A percentile compares a stretch with the other conserved stretches of the same genome.
Conservation (phyloP, 1,140 invertebrate genomes). For the Phocides pigmalion region DNA sequence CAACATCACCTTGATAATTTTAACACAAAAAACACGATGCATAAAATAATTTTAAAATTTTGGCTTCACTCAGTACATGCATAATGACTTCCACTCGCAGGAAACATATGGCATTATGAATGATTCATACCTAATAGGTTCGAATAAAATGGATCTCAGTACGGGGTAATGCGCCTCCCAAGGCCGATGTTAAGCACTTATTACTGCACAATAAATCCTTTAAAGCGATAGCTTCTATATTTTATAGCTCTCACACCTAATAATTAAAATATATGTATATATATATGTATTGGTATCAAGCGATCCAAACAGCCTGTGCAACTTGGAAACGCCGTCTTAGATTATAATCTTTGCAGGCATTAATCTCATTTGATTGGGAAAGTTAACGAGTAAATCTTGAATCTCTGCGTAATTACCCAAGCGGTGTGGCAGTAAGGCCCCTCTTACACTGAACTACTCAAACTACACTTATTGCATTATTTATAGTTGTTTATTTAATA, state of each 20-base stretch:
- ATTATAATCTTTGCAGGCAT: slow-evolving; percentile 53
- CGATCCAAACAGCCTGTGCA: slow-evolving; percentile 35
- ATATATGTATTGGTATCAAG: slow-evolving; percentile 35
- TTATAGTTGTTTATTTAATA: background rate
- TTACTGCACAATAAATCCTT: slow-evolving; percentile 55
- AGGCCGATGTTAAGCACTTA: slow-evolving; percentile 42
- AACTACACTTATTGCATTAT: background rate
- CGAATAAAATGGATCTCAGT: slow-evolving; percentile 34
- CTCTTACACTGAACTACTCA: background rate
- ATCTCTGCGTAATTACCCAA: slow-evolving; percentile 45
- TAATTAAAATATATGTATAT: slow-evolving; percentile 53
- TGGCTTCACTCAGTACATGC: background rate
- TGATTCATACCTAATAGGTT: slow-evolving; percentile 30
- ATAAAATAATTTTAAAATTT: slow-evolving; percentile 1
- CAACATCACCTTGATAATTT: too few relatives aligned
- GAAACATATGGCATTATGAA: slow-evolving; percentile 21
- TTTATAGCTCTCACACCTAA: slow-evolving; percentile 45
- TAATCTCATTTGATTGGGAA: slow-evolving; percentile 56
- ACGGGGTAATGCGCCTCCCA: slow-evolving; percentile 45
- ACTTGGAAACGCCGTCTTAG: slow-evolving; percentile 44
- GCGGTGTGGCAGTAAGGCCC: slow-evolving; percentile 32
- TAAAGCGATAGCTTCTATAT: slow-evolving; percentile 36
- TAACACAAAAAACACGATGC: too few relatives aligned
- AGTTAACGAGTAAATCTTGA: slow-evolving; percentile 49
- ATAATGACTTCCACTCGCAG: background rate